These are phyloP conservation scores for Pemphredon lugubris DNA, from an alignment of 2,888 invertebrate genomes.

Conservation along the genomic window DNA sequence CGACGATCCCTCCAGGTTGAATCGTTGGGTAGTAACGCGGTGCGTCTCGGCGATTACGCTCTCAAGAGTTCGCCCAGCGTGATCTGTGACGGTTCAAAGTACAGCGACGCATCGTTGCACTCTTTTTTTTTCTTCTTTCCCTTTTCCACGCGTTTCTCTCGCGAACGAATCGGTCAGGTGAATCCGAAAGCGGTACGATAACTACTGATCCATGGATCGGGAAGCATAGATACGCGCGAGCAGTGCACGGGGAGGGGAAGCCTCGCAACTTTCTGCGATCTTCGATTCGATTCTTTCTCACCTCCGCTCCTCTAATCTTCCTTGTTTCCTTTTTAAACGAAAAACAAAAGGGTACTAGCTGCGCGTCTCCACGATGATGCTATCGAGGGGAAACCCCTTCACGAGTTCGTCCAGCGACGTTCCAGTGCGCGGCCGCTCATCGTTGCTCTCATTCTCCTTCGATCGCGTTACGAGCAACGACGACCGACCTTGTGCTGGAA, in stretches of 20 bases:
- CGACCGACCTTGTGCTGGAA: background rate
- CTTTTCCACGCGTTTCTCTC: slow-evolving; percentile 15
- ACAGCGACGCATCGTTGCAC: slow-evolving; percentile 55
- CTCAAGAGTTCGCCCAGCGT: slow-evolving; percentile 61
- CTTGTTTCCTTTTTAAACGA: no score
- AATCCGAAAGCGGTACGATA: no score
- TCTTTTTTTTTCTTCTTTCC: slow-evolving; percentile 21
- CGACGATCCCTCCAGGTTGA: slow-evolving; percentile 54
- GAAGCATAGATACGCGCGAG: no score
- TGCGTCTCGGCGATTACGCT: slow-evolving; percentile 41
- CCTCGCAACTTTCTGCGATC: no score
- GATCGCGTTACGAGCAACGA: slow-evolving; percentile 1
- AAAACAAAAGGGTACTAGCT: no score
- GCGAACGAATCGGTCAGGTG: background rate
- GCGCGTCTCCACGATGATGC: no score
- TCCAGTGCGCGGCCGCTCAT: slow-evolving; percentile 10
- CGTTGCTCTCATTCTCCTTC: slow-evolving; percentile 2
- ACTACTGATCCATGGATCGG: no score
- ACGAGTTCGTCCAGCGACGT: slow-evolving; percentile 12
- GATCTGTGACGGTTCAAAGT: slow-evolving; percentile 57
- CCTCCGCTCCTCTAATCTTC: no score
- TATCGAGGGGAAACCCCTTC: no score
- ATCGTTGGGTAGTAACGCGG: slow-evolving; percentile 40
- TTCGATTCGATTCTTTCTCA: no score
- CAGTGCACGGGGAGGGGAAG: no score